These are phyloP conservation scores for Silurus lanzhouensis DNA, from an alignment of 2,797 vertebrate genomes.

Conservation along the genomic window DNA sequence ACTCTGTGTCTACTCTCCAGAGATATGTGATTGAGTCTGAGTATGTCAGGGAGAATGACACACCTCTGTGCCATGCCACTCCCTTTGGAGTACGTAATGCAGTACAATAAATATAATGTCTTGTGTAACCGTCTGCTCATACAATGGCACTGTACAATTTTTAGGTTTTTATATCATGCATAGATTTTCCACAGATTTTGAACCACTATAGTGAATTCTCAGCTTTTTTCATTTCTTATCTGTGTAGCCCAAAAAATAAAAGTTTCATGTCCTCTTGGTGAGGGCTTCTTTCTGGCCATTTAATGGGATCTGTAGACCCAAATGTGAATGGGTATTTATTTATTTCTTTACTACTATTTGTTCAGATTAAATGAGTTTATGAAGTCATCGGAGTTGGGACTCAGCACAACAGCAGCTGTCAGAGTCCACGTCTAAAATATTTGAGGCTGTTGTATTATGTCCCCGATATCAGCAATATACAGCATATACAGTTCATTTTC, in stretches of 20 bases:
- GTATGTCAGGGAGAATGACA: slow-evolving; percentile 29
- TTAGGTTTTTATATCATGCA: not conserved
- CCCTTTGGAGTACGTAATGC: slow-evolving; percentile 17
- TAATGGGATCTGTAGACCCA: not conserved
- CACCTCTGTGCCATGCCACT: slow-evolving; percentile 42
- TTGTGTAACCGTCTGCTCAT: not conserved
- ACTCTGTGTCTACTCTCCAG: slow-evolving; percentile 43
- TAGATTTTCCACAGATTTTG: not conserved
- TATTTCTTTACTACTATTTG: not conserved
- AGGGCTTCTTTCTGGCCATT: not conserved
- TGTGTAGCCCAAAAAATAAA: not conserved
- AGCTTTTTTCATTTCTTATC: not conserved
- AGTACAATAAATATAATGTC: not conserved
- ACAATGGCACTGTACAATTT: not conserved
- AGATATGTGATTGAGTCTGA: slow-evolving; percentile 35
- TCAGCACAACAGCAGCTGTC: not conserved
- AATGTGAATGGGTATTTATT: not conserved
- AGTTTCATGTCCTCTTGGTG: not conserved
- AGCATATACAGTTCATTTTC: not conserved
- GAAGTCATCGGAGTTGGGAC: not conserved
- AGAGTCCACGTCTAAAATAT: not conserved
- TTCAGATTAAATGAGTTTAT: not conserved
- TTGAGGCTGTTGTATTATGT: not conserved
- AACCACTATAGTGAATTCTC: not conserved
- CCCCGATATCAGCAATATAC: not conserved